phyloP scores from a whole-genome alignment of 2,113 vertebrate genomes.

The Strix aluco region DNA sequence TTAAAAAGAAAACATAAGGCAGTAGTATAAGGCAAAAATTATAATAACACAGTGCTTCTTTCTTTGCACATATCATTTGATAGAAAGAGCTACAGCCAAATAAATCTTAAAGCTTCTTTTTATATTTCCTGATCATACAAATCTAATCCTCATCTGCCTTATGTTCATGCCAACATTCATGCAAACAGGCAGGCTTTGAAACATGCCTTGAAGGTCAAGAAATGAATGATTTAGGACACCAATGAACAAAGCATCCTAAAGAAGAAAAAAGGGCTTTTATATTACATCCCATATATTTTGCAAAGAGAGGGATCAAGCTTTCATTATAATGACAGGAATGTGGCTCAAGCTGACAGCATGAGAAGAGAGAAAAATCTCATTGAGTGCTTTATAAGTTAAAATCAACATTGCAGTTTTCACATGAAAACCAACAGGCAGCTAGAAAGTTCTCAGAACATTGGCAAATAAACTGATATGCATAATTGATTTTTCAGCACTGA shows the following conservation, averaged over 20 bases:
- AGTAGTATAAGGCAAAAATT: neutral
- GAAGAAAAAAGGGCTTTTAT: neutral
- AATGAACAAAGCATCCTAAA: neutral
- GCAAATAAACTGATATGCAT: neutral
- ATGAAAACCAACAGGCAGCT: neutral
- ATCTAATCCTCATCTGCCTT: neutral
- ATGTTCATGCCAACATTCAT: neutral
- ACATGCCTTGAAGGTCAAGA: neutral
- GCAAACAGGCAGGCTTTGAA: neutral
- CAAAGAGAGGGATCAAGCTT: neutral
- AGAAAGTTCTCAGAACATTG: neutral
- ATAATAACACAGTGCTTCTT: neutral
- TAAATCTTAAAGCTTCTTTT: neutral
- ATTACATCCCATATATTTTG: neutral
- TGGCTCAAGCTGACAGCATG: neutral
- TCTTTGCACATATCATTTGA: neutral
- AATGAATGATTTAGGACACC: neutral
- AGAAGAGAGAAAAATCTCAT: neutral
- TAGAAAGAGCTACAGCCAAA: neutral
- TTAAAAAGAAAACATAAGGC: neutral
- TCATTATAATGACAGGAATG: neutral
- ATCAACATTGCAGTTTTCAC: neutral
- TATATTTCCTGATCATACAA: neutral
- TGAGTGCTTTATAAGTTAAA: neutral
- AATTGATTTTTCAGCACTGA: neutral